Percentiles rank a stretch among this genome's conserved stretches.
Evolutionary conservation across 2,888 invertebrate species (phyloP).

Genomic region (Drosophila infuscata): DNA sequence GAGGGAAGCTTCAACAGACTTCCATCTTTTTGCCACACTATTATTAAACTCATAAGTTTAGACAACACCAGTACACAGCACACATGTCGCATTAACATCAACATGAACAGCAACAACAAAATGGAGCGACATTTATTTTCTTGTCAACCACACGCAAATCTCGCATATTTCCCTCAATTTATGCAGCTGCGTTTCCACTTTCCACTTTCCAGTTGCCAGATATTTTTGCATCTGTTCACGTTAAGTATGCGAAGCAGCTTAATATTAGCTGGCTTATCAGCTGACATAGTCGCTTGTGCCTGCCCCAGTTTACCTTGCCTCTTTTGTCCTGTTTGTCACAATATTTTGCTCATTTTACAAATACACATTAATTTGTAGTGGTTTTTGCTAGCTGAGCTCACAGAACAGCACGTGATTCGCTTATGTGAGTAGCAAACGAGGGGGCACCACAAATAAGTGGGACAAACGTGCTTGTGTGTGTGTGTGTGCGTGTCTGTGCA

Average conservation of each 20-base stretch:
- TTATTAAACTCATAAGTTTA: conserved; percentile 70
- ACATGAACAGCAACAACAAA: background rate
- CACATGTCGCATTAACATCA: conserved; percentile 52
- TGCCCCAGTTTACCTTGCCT: background rate
- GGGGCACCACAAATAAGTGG: conserved; percentile 1
- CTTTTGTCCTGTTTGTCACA: conserved; percentile 15
- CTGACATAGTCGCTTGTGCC: conserved; percentile 25
- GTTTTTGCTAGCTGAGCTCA: conserved; percentile 50
- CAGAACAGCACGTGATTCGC: conserved; percentile 71
- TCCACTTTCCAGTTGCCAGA: conserved; percentile 28
- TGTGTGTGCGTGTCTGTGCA: background rate
- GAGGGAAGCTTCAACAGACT: conserved; percentile 32
- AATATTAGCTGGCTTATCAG: conserved; percentile 58
- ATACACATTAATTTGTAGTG: conserved; percentile 56
- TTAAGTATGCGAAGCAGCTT: conserved; percentile 54
- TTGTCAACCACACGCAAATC: conserved; percentile 41
- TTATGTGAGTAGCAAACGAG: conserved; percentile 50
- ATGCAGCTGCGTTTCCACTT: conserved; percentile 38
- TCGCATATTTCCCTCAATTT: conserved; percentile 51
- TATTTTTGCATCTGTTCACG: conserved; percentile 57
- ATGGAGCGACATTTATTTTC: conserved; percentile 12
- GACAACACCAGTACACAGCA: conserved; percentile 60
- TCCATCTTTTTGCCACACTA: conserved; percentile 46
- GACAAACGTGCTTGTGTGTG: background rate
- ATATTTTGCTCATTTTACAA: conserved; percentile 55